phyloP scores from a whole-genome alignment of 2,113 vertebrate genomes.

The Planiliza haematocheilus region DNA sequence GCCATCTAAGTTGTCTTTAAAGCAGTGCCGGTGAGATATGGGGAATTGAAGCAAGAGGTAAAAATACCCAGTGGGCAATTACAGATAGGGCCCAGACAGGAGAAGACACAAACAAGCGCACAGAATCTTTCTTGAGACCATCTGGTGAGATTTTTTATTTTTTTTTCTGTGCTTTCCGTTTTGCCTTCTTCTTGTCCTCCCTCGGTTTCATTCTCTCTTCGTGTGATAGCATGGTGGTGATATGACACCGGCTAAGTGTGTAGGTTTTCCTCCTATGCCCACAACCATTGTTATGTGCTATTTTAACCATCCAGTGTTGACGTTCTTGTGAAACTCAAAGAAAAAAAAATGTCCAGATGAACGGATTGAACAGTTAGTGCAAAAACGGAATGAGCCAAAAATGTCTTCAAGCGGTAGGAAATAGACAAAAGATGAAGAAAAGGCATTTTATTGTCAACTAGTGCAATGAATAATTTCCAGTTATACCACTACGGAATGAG shows the following conservation, averaged over 20 bases:
- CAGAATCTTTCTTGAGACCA: conserved; percentile 18
- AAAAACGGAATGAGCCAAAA: conserved; percentile 27
- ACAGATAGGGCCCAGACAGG: conserved; percentile 18
- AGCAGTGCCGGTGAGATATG: conserved; percentile 13
- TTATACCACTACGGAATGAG: too few relatives aligned
- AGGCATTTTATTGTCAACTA: too few relatives aligned
- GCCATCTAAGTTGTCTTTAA: conserved; percentile 4
- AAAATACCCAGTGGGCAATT: conserved; percentile 19
- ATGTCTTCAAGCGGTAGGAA: background rate
- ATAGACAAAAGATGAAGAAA: background rate
- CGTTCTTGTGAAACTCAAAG: conserved; percentile 36
- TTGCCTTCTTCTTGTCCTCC: background rate
- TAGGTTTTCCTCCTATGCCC: conserved; percentile 57
- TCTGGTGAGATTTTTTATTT: conserved; percentile 45
- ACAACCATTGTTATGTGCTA: conserved; percentile 20
- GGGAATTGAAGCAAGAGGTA: conserved; percentile 3
- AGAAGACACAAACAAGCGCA: conserved; percentile 13
- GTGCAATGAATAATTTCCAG: too few relatives aligned
- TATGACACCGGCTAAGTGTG: conserved; percentile 47
- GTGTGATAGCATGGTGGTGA: conserved; percentile 33
- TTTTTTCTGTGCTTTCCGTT: conserved; percentile 17
- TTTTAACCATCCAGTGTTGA: conserved; percentile 29
- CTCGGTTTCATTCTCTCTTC: conserved; percentile 1
- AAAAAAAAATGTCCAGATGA: background rate
- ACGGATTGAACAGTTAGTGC: conserved; percentile 35